phyloP scores from a whole-genome alignment of 2,888 invertebrate species.

The Cryptus viduatorius region DNA sequence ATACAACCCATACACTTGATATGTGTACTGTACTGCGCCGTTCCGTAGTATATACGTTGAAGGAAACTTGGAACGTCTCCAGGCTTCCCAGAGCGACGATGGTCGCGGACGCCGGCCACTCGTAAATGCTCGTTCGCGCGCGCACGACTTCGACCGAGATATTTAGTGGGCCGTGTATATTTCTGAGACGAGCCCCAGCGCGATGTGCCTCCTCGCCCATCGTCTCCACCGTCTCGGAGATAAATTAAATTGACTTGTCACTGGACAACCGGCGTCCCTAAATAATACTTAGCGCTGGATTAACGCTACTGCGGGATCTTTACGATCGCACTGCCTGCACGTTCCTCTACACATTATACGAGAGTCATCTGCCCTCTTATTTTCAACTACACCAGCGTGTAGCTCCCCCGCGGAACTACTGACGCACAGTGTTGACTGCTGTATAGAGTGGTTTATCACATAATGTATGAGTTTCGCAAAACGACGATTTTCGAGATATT shows the following conservation, averaged over 20 bases:
- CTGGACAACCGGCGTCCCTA: slow-evolving; percentile 73
- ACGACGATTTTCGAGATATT: slow-evolving; percentile 12
- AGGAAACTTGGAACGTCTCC: slow-evolving; percentile 78
- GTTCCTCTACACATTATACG: slow-evolving; percentile 63
- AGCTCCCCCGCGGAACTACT: slow-evolving; percentile 10
- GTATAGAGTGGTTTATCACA: slow-evolving; percentile 47
- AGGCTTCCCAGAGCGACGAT: slow-evolving; percentile 69
- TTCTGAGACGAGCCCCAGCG: slow-evolving; percentile 67
- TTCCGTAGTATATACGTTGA: slow-evolving; percentile 44
- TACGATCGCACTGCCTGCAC: slow-evolving; percentile 63
- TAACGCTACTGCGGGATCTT: slow-evolving; percentile 73
- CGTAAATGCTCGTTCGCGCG: slow-evolving; percentile 74
- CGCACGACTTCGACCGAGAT: slow-evolving; percentile 66
- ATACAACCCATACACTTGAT: slow-evolving; percentile 1
- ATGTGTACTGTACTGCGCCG: slow-evolving; percentile 22
- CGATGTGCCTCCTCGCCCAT: slow-evolving; percentile 58
- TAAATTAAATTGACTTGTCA: slow-evolving; percentile 81
- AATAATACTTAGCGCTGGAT: slow-evolving; percentile 80
- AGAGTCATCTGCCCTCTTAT: slow-evolving; percentile 32
- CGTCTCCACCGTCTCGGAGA: slow-evolving; percentile 68
- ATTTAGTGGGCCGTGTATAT: slow-evolving; percentile 75
- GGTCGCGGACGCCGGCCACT: slow-evolving; percentile 69
- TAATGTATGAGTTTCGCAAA: slow-evolving; percentile 45
- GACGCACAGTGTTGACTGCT: slow-evolving; percentile 50
- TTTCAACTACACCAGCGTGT: slow-evolving; percentile 47